Base-by-base conservation (phyloP, 2,797 vertebrate genomes). In the Otolemur crassicaudatus region DNA sequence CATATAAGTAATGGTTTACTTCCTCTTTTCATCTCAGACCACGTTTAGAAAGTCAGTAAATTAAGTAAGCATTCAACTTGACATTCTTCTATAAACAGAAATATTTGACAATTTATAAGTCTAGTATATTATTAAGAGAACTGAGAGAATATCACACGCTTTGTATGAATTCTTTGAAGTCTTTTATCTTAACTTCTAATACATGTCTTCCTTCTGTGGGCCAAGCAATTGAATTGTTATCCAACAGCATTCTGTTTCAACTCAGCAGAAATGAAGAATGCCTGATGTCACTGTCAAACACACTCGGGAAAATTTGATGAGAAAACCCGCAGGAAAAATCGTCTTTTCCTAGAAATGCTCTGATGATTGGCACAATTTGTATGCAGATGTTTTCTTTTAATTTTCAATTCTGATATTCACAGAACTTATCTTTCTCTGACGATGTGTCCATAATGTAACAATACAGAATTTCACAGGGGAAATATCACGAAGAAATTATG, bases 271-370 rank as follows among this genome's bases (percentile, higher is more conserved):
- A 97, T 84, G 86, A 94, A 86, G 93, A 94, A 23, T 92, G 65
- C 0, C 96, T 95, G 91, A 93, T 95, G 94, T 90, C 67, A 95
- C 92, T 96, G 96, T 96, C 95, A 98, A 87, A 96, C 31, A 79
- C 60, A 76, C 16, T 94, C 19, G 94, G 3, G 84, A 87, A 96
- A 2, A 88, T 94, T 94, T 97, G 82, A 63, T 82, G 90, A 96
- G 83, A 65, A 95, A 89, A n/a, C 49, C 13, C 46, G 25, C 2
- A 96, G 90, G 93, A 92, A 95, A 90, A 93, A 27, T 19, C 92
- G 25, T 86, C 91, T 87, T 93, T 96, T 76, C 43, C 65, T 31
- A 94, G 89, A 94, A 81, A 87, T 84, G 81, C 31, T 89, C 40
- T 75, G 90, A 97, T 96, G 90, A 96, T 90, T 77, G 40, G 89